Evolutionary conservation across 2,888 invertebrate species (phyloP).

Genomic region (Periphyllus acericola): DNA sequence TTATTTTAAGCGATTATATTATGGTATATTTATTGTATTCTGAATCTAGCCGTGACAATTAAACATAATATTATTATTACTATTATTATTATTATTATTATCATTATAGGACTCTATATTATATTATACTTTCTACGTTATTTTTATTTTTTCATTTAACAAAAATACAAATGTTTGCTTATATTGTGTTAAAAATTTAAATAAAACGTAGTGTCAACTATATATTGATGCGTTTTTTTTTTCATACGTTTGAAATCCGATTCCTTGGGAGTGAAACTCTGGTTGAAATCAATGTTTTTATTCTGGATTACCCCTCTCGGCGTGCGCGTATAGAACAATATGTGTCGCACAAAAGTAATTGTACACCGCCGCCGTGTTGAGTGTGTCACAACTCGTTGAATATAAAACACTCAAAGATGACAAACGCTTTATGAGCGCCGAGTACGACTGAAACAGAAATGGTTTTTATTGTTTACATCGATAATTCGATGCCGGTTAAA

Average conservation of each 20-base stretch:
- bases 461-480: neutral
- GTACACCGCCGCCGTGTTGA: constrained; percentile 41
- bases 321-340: neutral
- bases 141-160: constrained; percentile 22
- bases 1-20: constrained; percentile 3
- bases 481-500: neutral
- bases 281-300: constrained; percentile 13
- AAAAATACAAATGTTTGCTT: constrained; percentile 43
- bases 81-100: constrained; percentile 20
- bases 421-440: neutral
- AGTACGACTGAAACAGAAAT: neutral
- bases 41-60: constrained; percentile 15
- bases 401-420: neutral
- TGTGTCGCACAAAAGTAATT: constrained; percentile 28
- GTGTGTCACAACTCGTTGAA: constrained; percentile 25
- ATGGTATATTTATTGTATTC: constrained; percentile 5
- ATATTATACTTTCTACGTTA: constrained; percentile 41
- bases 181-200: constrained; percentile 47
- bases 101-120: constrained; percentile 38
- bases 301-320: neutral
- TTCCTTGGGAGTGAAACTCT: constrained; percentile 11
- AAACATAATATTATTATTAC: neutral
- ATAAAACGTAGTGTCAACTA: constrained; percentile 45
- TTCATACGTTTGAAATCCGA: constrained; percentile 36
- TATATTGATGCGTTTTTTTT: constrained; percentile 14